Conservation (phyloP, 2,888 invertebrate genomes). For the Erebia palarica region DNA sequence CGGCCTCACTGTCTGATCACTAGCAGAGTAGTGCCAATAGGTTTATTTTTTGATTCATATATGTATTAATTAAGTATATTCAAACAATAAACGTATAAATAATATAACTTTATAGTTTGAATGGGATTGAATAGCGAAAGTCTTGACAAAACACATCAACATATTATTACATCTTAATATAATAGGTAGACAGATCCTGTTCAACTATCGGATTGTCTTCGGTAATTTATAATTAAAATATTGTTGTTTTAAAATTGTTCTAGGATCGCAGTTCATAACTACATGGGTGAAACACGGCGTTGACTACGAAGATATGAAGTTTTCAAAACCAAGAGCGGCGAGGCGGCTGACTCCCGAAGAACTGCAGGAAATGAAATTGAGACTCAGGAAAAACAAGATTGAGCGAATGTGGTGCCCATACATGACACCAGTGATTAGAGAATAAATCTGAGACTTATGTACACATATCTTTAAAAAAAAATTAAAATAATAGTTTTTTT, state of each 20-base stretch:
- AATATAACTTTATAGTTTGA: no score
- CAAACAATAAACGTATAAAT: no score
- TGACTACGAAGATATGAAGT: slow-evolving; percentile 52
- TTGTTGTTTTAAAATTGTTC: background rate
- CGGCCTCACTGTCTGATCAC: no score
- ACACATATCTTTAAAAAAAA: background rate
- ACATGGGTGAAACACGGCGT: slow-evolving; percentile 55
- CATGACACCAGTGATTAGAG: slow-evolving; percentile 52
- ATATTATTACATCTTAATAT: no score
- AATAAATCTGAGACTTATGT: slow-evolving; percentile 27
- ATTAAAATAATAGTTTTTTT: background rate
- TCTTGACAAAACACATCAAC: no score
- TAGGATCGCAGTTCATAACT: slow-evolving; percentile 53
- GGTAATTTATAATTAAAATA: background rate
- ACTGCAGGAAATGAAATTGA: slow-evolving; percentile 44
- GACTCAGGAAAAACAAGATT: slow-evolving; percentile 46
- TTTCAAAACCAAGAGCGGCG: slow-evolving; percentile 52
- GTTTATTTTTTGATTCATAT: no score
- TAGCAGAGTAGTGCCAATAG: no score
- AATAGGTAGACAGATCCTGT: no score
- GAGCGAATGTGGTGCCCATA: slow-evolving; percentile 72
- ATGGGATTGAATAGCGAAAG: no score
- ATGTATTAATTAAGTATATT: no score
- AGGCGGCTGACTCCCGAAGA: slow-evolving; percentile 44
- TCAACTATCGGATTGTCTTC: no score